phyloP scores from a whole-genome alignment of 2,797 vertebrate genomes.

The Acrossocheilus fasciatus region DNA sequence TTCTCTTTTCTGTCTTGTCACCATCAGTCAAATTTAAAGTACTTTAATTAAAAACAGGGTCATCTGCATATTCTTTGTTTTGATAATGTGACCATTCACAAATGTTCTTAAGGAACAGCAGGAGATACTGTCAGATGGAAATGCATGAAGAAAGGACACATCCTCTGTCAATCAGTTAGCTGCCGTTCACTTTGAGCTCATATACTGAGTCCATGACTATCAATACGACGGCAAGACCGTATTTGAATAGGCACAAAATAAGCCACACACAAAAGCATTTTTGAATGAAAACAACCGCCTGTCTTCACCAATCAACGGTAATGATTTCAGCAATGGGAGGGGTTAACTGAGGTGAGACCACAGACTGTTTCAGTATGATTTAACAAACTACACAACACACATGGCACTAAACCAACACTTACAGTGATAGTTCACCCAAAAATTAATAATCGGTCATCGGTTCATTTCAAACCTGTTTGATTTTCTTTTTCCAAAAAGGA shows the following conservation, averaged over 20 bases:
- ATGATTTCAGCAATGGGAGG: background rate
- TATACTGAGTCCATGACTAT: conserved; percentile 43
- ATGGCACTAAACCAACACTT: background rate
- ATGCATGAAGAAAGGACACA: conserved; percentile 33
- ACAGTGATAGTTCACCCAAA: background rate
- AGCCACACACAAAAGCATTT: conserved; percentile 1
- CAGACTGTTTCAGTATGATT: conserved; percentile 41
- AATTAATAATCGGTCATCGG: background rate
- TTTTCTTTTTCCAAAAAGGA: background rate
- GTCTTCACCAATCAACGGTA: conserved; percentile 15
- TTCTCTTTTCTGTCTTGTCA: background rate
- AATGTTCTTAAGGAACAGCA: conserved; percentile 12
- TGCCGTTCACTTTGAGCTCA: conserved; percentile 28
- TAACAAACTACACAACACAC: background rate
- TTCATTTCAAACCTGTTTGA: background rate
- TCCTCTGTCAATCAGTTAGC: conserved; percentile 17
- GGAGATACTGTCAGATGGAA: conserved; percentile 44
- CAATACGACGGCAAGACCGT: conserved; percentile 11
- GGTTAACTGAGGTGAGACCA: conserved; percentile 35
- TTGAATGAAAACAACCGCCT: conserved; percentile 15
- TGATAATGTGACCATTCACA: conserved; percentile 41
- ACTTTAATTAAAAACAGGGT: conserved; percentile 18
- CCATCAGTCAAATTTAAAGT: conserved; percentile 37
- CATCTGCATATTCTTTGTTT: conserved; percentile 49
- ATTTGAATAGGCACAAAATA: conserved; percentile 21